A percentile compares a stretch with the other conserved stretches of the same genome.
Evolutionary conservation across 2,888 invertebrate species (phyloP).

Genomic region (Tipula confusa): DNA sequence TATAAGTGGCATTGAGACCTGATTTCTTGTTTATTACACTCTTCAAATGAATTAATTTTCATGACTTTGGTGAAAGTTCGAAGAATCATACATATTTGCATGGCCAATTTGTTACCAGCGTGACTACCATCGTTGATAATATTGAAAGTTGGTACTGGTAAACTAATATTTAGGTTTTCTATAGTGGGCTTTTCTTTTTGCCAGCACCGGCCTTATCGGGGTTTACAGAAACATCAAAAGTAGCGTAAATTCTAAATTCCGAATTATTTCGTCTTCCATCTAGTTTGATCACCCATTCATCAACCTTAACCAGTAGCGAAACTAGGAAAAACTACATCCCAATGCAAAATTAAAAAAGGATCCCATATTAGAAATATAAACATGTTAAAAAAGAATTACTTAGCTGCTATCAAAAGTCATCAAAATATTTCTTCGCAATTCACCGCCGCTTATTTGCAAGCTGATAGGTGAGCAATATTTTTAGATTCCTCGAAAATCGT

Average conservation of each 20-base stretch:
- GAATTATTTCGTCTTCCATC: constrained; percentile 98
- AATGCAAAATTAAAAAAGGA: too few species aligned
- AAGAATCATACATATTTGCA: constrained; percentile 97
- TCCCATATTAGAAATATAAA: too few species aligned
- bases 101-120: constrained; percentile 95
- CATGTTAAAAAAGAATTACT: too few species aligned
- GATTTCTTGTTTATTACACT: constrained; percentile 95
- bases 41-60: constrained; percentile 95
- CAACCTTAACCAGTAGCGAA: constrained; percentile 51
- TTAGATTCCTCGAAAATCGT: too few species aligned
- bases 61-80: constrained; percentile 96
- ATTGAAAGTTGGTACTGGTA: constrained; percentile 97
- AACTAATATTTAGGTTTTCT: constrained; percentile 83
- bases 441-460: too few species aligned
- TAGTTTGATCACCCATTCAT: constrained; percentile 77
- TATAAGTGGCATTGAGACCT: constrained; percentile 94
- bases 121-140: constrained; percentile 99
- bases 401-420: too few species aligned
- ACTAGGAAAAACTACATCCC: too few species aligned
- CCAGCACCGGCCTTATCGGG: constrained; percentile 97
- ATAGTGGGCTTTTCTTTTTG: constrained; percentile 83
- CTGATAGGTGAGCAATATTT: too few species aligned
- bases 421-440: too few species aligned
- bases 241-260: constrained; percentile 94
- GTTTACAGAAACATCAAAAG: constrained; percentile 94